Percentiles rank a stretch among this genome's conserved stretches.
phyloP scores from a whole-genome alignment of 2,113 vertebrate genomes.

The Psettodes erumei region DNA sequence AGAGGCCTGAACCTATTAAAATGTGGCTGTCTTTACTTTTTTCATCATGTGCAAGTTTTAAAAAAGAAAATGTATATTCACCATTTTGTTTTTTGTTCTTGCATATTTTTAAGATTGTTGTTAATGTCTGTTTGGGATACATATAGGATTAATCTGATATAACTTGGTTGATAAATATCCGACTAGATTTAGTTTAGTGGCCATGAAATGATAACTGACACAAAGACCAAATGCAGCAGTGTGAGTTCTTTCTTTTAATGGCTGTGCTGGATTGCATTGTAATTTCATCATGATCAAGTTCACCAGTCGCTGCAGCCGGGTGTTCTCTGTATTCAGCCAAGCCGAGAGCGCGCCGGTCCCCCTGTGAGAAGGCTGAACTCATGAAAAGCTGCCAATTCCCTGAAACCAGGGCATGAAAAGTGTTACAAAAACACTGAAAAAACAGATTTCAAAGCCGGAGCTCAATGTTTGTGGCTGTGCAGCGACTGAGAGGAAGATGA shows the following conservation, averaged over 20 bases:
- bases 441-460: constrained; percentile 25
- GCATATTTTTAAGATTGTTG: too few relatives aligned
- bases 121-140: too few relatives aligned
- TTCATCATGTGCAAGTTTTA: too few relatives aligned
- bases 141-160: not conserved
- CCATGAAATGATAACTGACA: not conserved
- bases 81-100: too few relatives aligned
- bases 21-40: not conserved
- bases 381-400: constrained; percentile 14
- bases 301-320: not conserved
- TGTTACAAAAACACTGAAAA: not conserved
- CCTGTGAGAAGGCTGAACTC: constrained; percentile 7
- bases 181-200: not conserved
- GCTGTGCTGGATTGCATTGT: constrained; percentile 22
- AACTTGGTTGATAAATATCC: not conserved
- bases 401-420: constrained; percentile 14
- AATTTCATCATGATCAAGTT: constrained; percentile 49
- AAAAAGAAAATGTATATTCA: too few relatives aligned
- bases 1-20: not conserved
- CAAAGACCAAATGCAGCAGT: not conserved
- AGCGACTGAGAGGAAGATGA: constrained; percentile 21
- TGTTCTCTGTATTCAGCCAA: constrained; percentile 7
- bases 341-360: not conserved
- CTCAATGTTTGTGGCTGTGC: constrained; percentile 22
- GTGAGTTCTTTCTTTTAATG: not conserved